Conservation (phyloP, 2,797 vertebrate species). For the Steatocranus sp. region DNA sequence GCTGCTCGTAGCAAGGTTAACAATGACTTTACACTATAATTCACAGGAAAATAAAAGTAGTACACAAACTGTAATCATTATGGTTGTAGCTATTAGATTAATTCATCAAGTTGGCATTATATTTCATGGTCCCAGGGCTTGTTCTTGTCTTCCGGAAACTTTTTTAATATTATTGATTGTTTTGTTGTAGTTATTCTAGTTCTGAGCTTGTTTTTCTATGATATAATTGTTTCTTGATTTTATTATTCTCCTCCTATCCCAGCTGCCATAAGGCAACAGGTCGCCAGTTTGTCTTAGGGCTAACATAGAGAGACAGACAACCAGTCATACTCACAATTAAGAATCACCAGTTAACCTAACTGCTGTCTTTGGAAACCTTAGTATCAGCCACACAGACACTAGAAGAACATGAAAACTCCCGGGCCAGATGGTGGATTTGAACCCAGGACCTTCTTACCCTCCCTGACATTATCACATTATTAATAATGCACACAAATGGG, state of each 20-base stretch:
- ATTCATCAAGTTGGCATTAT: background rate
- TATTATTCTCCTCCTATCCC: background rate
- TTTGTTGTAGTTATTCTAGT: background rate
- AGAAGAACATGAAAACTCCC: too few relatives aligned
- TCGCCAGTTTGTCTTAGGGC: background rate
- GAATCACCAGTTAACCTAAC: background rate
- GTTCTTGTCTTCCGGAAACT: background rate
- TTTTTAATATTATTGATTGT: background rate
- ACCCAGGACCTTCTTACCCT: background rate
- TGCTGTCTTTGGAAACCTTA: background rate
- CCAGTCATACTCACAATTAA: background rate
- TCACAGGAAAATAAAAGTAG: background rate
- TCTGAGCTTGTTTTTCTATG: background rate
- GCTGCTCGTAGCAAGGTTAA: background rate
- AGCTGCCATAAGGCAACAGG: background rate
- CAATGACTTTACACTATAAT: background rate
- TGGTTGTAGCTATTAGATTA: background rate
- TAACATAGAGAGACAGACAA: background rate
- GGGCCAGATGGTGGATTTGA: background rate
- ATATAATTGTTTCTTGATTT: background rate
- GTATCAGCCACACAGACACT: background rate
- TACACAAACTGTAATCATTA: background rate
- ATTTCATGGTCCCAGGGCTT: too few relatives aligned
- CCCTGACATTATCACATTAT: background rate
- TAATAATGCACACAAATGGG: background rate